These are phyloP conservation scores for human (Homo sapiens) DNA, from an alignment of 2,113 vertebrate genomes.

Conservation along the genomic window GRCh38 chr9:113789501-113790000, in stretches of 20 bases:
- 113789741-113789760: background rate
- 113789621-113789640: background rate
- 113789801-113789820: too few species aligned
- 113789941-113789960: background rate
- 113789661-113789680: background rate
- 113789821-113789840: background rate
- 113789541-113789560: background rate
- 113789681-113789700: background rate
- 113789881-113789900: background rate
- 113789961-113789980: background rate
- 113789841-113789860: background rate
- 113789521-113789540: background rate
- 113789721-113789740: background rate
- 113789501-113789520: too few species aligned
- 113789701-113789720: background rate
- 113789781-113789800: background rate
- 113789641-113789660: background rate
- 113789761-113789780: background rate
- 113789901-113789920: fast-evolving
- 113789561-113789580: background rate
- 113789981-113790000: background rate
- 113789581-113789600: background rate
- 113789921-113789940: background rate
- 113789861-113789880: background rate
- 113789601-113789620: background rate